These are phyloP conservation scores for Drosophila neotestacea DNA, from an alignment of 2,888 invertebrate genomes.

Conservation along the genomic window DNA sequence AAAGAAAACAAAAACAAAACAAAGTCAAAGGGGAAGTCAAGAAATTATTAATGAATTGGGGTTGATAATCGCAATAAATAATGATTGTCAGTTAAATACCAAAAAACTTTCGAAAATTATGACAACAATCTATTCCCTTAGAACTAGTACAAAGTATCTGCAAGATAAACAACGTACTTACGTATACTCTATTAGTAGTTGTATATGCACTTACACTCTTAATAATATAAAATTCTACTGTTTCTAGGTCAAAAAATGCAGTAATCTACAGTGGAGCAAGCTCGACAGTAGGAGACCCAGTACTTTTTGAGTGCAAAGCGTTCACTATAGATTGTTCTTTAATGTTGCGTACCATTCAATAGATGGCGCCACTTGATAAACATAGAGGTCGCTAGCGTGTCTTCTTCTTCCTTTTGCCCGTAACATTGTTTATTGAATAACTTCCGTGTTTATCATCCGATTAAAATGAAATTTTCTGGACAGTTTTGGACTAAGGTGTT, in stretches of 20 bases:
- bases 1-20: conserved; percentile 21
- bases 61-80: conserved; percentile 12
- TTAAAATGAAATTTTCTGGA: no score
- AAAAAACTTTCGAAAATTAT: conserved; percentile 26
- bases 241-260: neutral
- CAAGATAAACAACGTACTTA: neutral
- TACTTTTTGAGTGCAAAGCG: no score
- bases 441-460: no score
- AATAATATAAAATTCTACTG: neutral
- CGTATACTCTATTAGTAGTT: neutral
- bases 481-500: no score
- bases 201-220: neutral
- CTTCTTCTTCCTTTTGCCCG: no score
- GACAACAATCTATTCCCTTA: neutral
- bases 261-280: no score
- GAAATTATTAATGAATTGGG: conserved; percentile 37
- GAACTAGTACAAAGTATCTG: neutral
- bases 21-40: conserved; percentile 28
- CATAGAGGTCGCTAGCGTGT: no score
- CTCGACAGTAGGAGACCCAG: no score
- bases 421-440: no score
- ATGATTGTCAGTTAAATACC: conserved; percentile 13
- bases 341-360: no score
- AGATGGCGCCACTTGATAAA: no score
- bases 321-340: no score